Base-by-base conservation (phyloP, 2,797 vertebrate genomes). In the Anas bahamensis region DNA sequence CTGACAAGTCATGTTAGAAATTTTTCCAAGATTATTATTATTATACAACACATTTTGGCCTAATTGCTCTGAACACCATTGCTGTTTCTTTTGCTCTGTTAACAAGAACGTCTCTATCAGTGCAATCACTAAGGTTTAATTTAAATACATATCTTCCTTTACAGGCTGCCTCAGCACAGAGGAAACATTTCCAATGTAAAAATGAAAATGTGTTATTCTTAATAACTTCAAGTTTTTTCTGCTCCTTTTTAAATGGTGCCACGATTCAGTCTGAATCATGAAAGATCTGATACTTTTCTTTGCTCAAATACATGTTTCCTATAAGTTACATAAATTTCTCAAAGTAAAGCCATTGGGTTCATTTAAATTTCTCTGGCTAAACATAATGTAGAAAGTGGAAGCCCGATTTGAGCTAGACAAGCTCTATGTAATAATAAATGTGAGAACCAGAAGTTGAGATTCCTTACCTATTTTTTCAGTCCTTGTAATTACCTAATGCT, bases 1-100 rank as follows among this genome's bases (percentile, higher is more conserved):
- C 75, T 80, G 37, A 64, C 48, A 9, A 41, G 64, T 76, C 61
- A 28, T 7, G 41, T 29, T 64, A 56, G 84, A 86, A 72, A 56
- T 69, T 66, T 48, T 55, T 91, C 94, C 91, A 83, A 65, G 63
- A 46, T 78, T 35, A 9, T 88, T 88, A 74, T 78, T 81, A 74
- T 78, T 81, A 19, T 17, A 68, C 16, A 55, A 90, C 74, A 17
- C 50, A 18, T 87, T 93, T 92, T 81, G 76, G 73, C 46, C 61
- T 87, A 46, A 94, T 89, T 88, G 17, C 44, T 77, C 69, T 59
- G 75, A 56, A 29, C 33, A 6, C 42, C 13, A 7, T 1, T 63
- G 70, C 11, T 66, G 23, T 63, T 70, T 78, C 74, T 76, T 86
- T 88, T 91, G 75, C 70, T 42, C 12, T 66, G 14, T 61, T 83